These are phyloP conservation scores for Pterocles gutturalis DNA, from an alignment of 2,113 vertebrate genomes.

Conservation along the genomic window DNA sequence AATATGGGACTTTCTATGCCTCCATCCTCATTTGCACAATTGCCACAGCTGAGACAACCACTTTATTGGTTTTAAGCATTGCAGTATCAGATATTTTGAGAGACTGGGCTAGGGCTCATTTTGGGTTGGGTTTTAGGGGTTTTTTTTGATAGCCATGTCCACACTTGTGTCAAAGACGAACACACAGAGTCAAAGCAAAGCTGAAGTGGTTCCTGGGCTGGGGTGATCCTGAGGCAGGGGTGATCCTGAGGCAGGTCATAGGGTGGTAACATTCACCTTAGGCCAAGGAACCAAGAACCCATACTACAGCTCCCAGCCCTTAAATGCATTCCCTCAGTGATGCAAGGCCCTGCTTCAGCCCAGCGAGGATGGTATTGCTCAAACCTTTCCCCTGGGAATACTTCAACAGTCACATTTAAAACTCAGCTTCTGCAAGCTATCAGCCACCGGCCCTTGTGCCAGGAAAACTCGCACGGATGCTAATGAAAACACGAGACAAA, in stretches of 20 bases:
- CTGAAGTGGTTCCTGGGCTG: neutral
- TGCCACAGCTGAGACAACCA: neutral
- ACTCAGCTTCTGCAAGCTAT: slow-evolving; percentile 25
- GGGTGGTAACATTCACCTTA: neutral
- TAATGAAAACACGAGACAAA: neutral
- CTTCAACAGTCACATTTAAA: slow-evolving; percentile 1
- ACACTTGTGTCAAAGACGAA: neutral
- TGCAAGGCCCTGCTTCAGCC: neutral
- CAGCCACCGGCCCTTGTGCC: neutral
- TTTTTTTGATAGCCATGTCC: neutral
- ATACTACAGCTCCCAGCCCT: neutral
- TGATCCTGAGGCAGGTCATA: accelerated
- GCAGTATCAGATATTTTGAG: neutral
- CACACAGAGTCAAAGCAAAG: neutral
- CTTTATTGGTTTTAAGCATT: neutral
- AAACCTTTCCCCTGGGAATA: neutral
- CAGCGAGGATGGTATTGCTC: neutral
- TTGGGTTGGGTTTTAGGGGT: neutral
- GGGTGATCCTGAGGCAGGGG: neutral
- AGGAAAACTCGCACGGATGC: neutral
- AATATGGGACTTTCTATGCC: neutral
- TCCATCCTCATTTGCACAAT: neutral
- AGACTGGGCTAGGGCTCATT: neutral
- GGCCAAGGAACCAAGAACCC: neutral
- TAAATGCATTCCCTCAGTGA: accelerated